Percentiles rank a stretch among this genome's conserved stretches.
These are phyloP conservation scores for Coregonus clupeaformis DNA, from an alignment of 2,113 vertebrate genomes.

Conservation along the genomic window DNA sequence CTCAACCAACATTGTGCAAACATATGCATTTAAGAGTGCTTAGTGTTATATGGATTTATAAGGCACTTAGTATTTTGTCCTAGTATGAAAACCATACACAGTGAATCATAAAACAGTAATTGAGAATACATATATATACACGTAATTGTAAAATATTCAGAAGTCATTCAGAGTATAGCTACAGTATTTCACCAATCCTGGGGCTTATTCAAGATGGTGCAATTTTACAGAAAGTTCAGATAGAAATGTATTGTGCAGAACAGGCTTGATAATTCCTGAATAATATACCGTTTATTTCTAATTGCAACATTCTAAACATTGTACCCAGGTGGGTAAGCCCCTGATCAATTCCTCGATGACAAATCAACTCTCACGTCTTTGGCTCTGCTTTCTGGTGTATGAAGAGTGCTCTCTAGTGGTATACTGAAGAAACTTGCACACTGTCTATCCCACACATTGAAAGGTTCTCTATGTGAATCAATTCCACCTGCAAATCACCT, in stretches of 20 bases:
- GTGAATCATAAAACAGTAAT: not conserved
- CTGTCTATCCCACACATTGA: too few relatives aligned
- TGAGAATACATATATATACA: too few relatives aligned
- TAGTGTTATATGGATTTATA: not conserved
- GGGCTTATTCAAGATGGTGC: slow-evolving; percentile 8
- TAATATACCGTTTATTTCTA: not conserved
- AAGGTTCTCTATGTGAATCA: too few relatives aligned
- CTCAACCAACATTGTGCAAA: slow-evolving; percentile 50
- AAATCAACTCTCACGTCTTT: not conserved
- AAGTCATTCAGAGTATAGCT: too few relatives aligned
- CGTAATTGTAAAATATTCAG: too few relatives aligned
- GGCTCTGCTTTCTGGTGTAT: slow-evolving; percentile 5
- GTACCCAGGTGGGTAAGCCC: not conserved
- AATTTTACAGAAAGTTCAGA: not conserved
- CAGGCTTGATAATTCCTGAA: not conserved
- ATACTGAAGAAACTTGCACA: too few relatives aligned
- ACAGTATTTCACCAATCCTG: slow-evolving; percentile 8
- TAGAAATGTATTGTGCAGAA: not conserved
- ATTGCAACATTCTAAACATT: not conserved
- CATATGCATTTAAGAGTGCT: slow-evolving; percentile 16
- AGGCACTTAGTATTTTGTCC: not conserved
- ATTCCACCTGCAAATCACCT: too few relatives aligned
- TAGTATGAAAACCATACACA: slow-evolving; percentile 3
- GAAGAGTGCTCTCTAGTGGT: slow-evolving; percentile 43
- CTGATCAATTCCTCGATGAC: not conserved